These are phyloP conservation scores for Resseliella maxima DNA, from an alignment of 2,888 invertebrate genomes.

Conservation along the genomic window DNA sequence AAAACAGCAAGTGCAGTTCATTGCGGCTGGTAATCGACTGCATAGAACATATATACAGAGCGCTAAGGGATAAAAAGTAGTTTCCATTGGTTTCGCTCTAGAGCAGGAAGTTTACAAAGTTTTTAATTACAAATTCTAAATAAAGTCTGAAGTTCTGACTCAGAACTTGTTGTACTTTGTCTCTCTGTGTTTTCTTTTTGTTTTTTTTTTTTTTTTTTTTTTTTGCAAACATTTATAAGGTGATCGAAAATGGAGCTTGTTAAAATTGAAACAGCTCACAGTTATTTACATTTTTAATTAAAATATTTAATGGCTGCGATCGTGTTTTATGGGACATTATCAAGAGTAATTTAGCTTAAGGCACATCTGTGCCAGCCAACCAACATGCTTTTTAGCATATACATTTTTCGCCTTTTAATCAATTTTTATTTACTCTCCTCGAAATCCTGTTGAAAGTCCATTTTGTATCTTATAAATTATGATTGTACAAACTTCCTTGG, in stretches of 20 bases:
- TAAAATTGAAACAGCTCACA: neutral
- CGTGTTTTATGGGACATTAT: constrained; percentile 42
- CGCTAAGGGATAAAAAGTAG: neutral
- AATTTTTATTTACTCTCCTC: neutral
- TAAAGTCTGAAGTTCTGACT: too few species aligned
- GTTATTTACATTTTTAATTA: constrained; percentile 47
- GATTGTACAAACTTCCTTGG: neutral
- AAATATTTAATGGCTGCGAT: constrained; percentile 28
- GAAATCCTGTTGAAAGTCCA: constrained; percentile 20
- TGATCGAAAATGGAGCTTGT: constrained; percentile 2
- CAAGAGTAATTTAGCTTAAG: neutral
- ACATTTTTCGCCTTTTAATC: neutral
- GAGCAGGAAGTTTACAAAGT: constrained; percentile 3
- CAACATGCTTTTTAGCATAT: neutral
- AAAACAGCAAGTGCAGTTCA: neutral
- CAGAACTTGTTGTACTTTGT: neutral
- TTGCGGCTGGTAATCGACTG: neutral
- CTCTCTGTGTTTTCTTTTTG: neutral
- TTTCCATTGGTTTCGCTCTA: neutral
- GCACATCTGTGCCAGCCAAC: constrained; percentile 5
- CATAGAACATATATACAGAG: neutral
- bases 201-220: too few species aligned
- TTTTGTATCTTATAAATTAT: neutral
- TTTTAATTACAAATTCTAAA: constrained; percentile 25
- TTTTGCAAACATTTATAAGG: neutral